Evolutionary conservation across 1,140 invertebrate species (phyloP).

Genomic region (Magallana ariakensis): DNA sequence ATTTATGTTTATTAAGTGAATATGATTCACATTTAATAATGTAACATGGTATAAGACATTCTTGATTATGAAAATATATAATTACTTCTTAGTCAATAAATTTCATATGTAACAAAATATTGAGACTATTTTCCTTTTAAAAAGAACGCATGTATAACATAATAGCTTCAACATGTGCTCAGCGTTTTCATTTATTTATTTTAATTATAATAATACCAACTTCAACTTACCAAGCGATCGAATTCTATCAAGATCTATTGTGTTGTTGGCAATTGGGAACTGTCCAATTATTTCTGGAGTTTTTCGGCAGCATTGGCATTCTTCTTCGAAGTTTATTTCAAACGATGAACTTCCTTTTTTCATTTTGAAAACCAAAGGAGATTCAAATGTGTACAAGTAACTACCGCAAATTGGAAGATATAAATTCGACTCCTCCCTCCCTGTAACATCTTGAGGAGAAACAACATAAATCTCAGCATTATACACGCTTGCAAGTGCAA

Average conservation of each 20-base stretch:
- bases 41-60: no score
- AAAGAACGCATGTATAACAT: no score
- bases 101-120: no score
- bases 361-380: not conserved
- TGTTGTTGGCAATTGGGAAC: not conserved
- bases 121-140: no score
- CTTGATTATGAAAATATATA: no score
- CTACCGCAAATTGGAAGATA: not conserved
- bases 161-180: no score
- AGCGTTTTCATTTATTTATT: not conserved
- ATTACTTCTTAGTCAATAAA: no score
- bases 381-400: not conserved
- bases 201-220: not conserved
- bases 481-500: constrained; percentile 25
- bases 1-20: no score
- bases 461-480: constrained; percentile 22
- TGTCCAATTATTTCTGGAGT: not conserved
- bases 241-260: not conserved
- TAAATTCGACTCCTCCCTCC: not conserved
- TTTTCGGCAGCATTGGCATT: not conserved
- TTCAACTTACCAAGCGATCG: not conserved
- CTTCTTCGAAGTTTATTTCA: not conserved
- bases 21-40: no score
- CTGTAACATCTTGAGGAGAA: no score
- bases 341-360: no score